Evolutionary conservation across 2,888 invertebrate genomes (phyloP).

Genomic region (Diadromus collaris): DNA sequence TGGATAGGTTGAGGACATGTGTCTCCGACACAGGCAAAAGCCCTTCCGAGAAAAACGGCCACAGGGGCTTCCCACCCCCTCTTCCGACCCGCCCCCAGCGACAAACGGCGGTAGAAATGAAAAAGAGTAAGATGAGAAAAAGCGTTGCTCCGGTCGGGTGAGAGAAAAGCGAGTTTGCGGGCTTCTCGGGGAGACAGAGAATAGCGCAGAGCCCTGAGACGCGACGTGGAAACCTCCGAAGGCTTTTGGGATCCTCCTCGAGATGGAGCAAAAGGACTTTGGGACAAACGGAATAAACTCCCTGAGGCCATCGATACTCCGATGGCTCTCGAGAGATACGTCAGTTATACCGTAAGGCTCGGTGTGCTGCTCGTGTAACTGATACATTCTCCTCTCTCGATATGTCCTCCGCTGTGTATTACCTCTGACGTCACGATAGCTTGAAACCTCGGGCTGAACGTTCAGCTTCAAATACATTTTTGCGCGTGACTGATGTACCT

Average conservation of each 20-base stretch:
- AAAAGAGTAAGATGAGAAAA: slow-evolving; percentile 44
- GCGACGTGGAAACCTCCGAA: slow-evolving; percentile 32
- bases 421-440: neutral
- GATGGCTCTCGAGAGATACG: slow-evolving; percentile 56
- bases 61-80: neutral
- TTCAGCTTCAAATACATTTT: neutral
- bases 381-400: neutral
- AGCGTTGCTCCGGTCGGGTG: neutral
- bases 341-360: slow-evolving; percentile 26
- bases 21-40: neutral
- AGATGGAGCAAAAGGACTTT: slow-evolving; percentile 39
- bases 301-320: slow-evolving; percentile 58
- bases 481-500: neutral
- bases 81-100: neutral
- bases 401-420: neutral
- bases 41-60: neutral
- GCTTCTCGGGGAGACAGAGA: slow-evolving; percentile 3
- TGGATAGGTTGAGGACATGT: slow-evolving; percentile 24
- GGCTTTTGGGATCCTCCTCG: slow-evolving; percentile 33
- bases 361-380: neutral
- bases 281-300: slow-evolving; percentile 60
- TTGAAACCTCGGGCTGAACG: neutral
- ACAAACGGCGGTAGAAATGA: slow-evolving; percentile 53
- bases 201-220: slow-evolving; percentile 6
- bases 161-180: slow-evolving; percentile 43